These are phyloP conservation scores for Mystacornis crossleyi DNA, from an alignment of 2,113 vertebrate species.

Conservation along the genomic window DNA sequence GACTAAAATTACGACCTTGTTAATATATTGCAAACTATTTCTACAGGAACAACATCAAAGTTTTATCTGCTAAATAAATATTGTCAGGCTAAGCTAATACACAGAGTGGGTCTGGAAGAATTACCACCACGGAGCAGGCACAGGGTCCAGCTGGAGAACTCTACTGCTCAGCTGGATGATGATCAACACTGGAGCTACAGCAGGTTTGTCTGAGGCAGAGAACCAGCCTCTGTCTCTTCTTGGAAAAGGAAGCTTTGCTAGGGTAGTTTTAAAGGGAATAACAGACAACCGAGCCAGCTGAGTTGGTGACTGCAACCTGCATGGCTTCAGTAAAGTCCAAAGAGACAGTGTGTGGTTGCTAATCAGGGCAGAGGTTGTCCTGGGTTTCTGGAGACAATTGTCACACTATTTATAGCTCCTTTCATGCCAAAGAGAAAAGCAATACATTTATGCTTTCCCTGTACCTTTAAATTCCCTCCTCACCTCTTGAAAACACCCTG, in stretches of 20 bases:
- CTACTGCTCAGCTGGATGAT: background rate
- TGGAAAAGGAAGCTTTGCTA: background rate
- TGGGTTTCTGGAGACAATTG: background rate
- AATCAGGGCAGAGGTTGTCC: constrained; percentile 37
- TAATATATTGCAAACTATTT: background rate
- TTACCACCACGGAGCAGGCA: background rate
- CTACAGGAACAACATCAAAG: background rate
- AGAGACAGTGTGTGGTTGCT: background rate
- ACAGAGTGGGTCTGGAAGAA: background rate
- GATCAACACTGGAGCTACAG: background rate
- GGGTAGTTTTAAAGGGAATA: background rate
- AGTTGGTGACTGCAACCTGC: background rate
- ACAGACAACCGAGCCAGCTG: background rate
- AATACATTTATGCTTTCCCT: background rate
- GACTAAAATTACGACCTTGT: background rate
- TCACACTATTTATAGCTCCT: constrained; percentile 6
- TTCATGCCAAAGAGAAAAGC: background rate
- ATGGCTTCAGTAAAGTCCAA: constrained; percentile 21
- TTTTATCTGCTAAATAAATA: constrained; percentile 41
- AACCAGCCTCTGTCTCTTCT: background rate
- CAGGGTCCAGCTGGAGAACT: background rate
- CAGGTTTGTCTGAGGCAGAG: background rate
- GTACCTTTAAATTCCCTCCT: background rate
- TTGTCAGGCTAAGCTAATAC: background rate
- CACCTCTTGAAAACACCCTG: background rate